phyloP scores from a whole-genome alignment of 1,140 invertebrate genomes.

The Drosophila rhopaloa region DNA sequence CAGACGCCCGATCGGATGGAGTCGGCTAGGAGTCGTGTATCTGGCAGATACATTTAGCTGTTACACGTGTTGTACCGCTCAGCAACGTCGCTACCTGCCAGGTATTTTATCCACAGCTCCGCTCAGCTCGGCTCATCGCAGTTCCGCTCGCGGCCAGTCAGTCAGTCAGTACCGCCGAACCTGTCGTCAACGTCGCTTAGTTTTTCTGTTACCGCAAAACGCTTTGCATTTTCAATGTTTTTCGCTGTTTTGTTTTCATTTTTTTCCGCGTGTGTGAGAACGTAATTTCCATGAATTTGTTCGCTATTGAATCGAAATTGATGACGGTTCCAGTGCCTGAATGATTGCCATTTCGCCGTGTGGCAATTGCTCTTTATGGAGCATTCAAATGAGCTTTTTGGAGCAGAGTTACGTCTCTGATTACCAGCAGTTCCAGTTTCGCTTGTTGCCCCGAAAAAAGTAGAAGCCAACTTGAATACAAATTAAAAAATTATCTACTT shows the following conservation, averaged over 20 bases:
- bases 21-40: constrained; percentile 53
- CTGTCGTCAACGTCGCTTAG: constrained; percentile 64
- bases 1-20: constrained; percentile 62
- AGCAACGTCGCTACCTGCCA: constrained; percentile 46
- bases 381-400: constrained; percentile 51
- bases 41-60: constrained; percentile 53
- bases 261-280: constrained; percentile 51
- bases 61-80: constrained; percentile 66
- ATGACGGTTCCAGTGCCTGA: constrained; percentile 47
- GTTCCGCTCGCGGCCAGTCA: constrained; percentile 40
- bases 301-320: constrained; percentile 75
- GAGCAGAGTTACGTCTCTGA: constrained; percentile 41
- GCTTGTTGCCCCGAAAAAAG: constrained; percentile 35
- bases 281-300: constrained; percentile 72
- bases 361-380: constrained; percentile 37
- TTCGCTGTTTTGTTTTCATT: constrained; percentile 27
- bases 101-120: constrained; percentile 41
- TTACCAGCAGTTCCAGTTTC: constrained; percentile 47
- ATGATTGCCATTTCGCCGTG: constrained; percentile 40
- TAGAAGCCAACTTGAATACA: constrained; percentile 51
- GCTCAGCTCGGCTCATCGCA: constrained; percentile 31
- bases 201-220: constrained; percentile 42
- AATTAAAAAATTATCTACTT: constrained; percentile 59
- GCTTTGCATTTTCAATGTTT: constrained; percentile 34
- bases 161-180: constrained; percentile 57